Base-by-base conservation (phyloP, 2,113 vertebrate genomes). In the Apus apus region DNA sequence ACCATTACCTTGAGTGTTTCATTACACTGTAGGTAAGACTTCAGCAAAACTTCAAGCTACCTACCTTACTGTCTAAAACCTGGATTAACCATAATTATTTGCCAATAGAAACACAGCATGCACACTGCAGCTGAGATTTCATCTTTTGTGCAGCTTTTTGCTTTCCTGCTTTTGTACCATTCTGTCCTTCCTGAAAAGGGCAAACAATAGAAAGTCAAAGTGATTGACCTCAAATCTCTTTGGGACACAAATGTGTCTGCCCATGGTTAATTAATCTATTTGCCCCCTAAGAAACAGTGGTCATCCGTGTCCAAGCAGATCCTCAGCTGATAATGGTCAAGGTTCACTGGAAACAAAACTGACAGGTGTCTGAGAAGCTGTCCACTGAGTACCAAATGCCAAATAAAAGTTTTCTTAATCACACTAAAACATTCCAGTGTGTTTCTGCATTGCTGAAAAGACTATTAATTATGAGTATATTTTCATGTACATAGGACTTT, bases 201-300 rank as follows among this genome's bases (percentile, higher is more conserved):
- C 30, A 34, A 51, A 91, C n/a, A 77, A 64, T 9, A 75, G 75
- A 85, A 96, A 83, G 73, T 65, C 71, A 91, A 65, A 51, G 77
- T 83, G 19, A 84, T 80, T 34, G 30, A 85, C 79, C 93, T 71
- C 46, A 86, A 79, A 86, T 51, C 38, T 93, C 58, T 85, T 79
- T 68, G 29, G 46, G 30, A 76, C 34, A 53, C 56, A 48, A 48
- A 73, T 78, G 36, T 40, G 26, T 90, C 40, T 92, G 25, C 54
- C 48, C n/a, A 72, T 68, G 43, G 54, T 94, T 88, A 95, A 92
- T 95, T 94, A 45, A 90, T 85, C 78, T 87, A 68, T 88, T 96
- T 94, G 87, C 15, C 36, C 79, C 67, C 54, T 66, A 73, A 94
- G 70, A 89, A 96, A 91, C 72, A 85, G 56, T 72, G 81, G 75